Base-by-base conservation (phyloP, 2,113 vertebrate species). In the Antechinus stuartii region DNA sequence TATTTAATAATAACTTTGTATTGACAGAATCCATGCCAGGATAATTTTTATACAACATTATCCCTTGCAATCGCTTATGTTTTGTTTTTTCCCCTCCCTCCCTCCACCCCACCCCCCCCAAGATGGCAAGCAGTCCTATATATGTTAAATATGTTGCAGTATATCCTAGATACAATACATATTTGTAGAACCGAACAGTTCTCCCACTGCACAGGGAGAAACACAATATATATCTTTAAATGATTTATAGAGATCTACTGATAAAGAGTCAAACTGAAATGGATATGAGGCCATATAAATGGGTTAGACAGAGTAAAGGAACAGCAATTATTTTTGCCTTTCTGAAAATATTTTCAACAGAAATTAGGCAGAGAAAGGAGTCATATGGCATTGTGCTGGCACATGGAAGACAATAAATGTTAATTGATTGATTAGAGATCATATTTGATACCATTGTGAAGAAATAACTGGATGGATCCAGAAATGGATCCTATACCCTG, bases 301-400 rank as follows among this genome's bases (percentile, higher is more conserved):
- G 14, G 56, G 2, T 8, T 1, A 2, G 35, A 35, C 0, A 14
- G 35, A 1, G 4, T n/a, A 2, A 12, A 61, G 27, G 57, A n/a
- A 76, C n/a, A 76, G 25, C 22, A 54, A 6, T 53, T 49, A n/a
- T 55, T 46, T 47, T 19, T 14, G 11, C 84, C 61, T 2, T 55
- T 61, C 89, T 91, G 76, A 89, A 49, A 50, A 89, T 7, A 90
- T 4, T 52, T 92, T 25, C 54, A 90, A 90, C 35, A 93, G 53
- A 94, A 52, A 35, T 42, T 76, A 68, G 30, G 30, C 61, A 42
- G 68, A 84, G 19, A 84, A 42, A 76, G 35, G 16, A 84, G 16
- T n/a, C 49, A 47, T 42, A 61, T 42, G 54, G 24, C 24, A 42
- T 49, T 46, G 7, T 61, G 35, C 16, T 76, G 2, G 5, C n/a